Percentiles rank a stretch among this genome's conserved stretches.
Evolutionary conservation across 2,888 invertebrate genomes (phyloP).

Genomic region (Morpho achilles): DNA sequence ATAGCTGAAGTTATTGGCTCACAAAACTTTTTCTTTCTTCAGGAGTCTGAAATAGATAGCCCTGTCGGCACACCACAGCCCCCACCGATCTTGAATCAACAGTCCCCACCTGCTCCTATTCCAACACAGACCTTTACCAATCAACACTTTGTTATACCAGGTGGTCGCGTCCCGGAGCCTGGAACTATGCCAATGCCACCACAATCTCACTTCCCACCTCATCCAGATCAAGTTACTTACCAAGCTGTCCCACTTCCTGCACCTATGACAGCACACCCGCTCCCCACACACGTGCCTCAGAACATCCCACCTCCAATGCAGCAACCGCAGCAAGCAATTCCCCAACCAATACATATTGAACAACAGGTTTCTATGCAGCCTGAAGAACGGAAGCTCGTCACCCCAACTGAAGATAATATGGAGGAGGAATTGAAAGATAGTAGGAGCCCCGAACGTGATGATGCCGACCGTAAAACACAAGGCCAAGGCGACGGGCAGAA

Average conservation of each 20-base stretch:
- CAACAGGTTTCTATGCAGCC: slow-evolving; percentile 27
- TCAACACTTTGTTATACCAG: slow-evolving; percentile 83
- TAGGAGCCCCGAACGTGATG: slow-evolving; percentile 58
- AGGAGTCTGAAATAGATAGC: slow-evolving; percentile 93
- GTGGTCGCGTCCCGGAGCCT: slow-evolving; percentile 69
- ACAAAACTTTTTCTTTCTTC: slow-evolving; percentile 89
- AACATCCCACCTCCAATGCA: slow-evolving; percentile 29
- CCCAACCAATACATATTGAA: slow-evolving; percentile 31
- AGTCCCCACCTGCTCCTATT: slow-evolving; percentile 72
- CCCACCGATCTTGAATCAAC: slow-evolving; percentile 60
- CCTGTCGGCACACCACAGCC: slow-evolving; percentile 80
- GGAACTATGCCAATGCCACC: slow-evolving; percentile 79
- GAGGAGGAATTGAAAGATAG: slow-evolving; percentile 56
- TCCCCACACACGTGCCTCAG: slow-evolving; percentile 39
- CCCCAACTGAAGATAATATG: slow-evolving; percentile 45
- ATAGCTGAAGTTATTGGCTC: slow-evolving; percentile 87
- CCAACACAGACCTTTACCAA: slow-evolving; percentile 92
- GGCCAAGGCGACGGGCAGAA: slow-evolving; percentile 67
- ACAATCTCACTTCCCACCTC: slow-evolving; percentile 74
- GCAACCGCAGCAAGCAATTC: slow-evolving; percentile 31
- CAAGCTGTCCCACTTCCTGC: slow-evolving; percentile 53
- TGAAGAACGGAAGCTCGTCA: slow-evolving; percentile 36
- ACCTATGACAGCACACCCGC: slow-evolving; percentile 37
- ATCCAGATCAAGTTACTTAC: slow-evolving; percentile 76
- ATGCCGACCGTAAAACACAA: slow-evolving; percentile 54